Evolutionary conservation across 1,140 invertebrate species (phyloP).

Genomic region (Euwallacea fornicatus): DNA sequence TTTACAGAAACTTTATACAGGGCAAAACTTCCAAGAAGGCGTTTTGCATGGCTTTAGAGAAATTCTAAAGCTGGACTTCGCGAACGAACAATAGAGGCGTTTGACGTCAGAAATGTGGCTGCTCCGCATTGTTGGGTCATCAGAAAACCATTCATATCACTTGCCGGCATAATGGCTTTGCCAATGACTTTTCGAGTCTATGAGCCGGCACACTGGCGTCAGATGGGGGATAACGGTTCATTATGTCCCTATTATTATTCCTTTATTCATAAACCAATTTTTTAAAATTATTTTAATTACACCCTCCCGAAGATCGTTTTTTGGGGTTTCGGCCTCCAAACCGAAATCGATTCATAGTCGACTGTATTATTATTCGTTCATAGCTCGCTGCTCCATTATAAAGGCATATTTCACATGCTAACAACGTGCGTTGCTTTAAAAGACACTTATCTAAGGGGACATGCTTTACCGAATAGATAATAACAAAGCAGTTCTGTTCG

Average conservation of each 20-base stretch:
- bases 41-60: slow-evolving; percentile 9
- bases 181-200: slow-evolving; percentile 39
- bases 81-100: slow-evolving; percentile 34
- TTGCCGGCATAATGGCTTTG: slow-evolving; percentile 40
- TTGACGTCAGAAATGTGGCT: slow-evolving; percentile 40
- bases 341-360: neutral
- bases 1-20: slow-evolving; percentile 20
- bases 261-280: too few species aligned
- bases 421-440: slow-evolving; percentile 8
- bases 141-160: slow-evolving; percentile 48
- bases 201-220: slow-evolving; percentile 25
- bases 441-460: slow-evolving; percentile 31
- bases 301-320: too few species aligned
- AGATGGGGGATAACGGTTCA: slow-evolving; percentile 18
- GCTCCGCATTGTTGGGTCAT: slow-evolving; percentile 46
- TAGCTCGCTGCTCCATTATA: slow-evolving; percentile 3
- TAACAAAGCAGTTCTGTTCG: slow-evolving; percentile 24
- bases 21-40: slow-evolving; percentile 9
- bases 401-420: neutral
- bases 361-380: slow-evolving; percentile 15
- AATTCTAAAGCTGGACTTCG: slow-evolving; percentile 32
- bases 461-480: slow-evolving; percentile 33
- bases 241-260: neutral
- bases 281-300: too few species aligned
- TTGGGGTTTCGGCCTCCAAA: too few species aligned